A percentile compares a stretch with the other conserved stretches of the same genome.
phyloP scores from a whole-genome alignment of 2,797 vertebrate genomes.

The Microctenopoma lineatum region DNA sequence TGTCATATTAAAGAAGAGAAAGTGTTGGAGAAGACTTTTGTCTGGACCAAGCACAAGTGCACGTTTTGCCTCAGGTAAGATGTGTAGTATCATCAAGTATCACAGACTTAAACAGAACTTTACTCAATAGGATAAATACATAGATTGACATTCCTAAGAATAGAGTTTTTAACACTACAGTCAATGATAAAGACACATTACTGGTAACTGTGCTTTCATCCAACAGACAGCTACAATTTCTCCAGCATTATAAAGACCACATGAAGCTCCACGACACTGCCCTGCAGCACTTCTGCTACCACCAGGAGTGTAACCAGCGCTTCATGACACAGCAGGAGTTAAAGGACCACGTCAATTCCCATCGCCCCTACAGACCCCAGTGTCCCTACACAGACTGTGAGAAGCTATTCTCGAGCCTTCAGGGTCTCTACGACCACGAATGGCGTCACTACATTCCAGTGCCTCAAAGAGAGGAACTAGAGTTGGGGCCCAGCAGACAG shows the following conservation, averaged over 20 bases:
- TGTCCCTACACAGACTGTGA: conserved; percentile 89
- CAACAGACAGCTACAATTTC: conserved; percentile 81
- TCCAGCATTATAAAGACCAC: conserved; percentile 93
- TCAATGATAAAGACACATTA: background rate
- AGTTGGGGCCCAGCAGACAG: conserved; percentile 30
- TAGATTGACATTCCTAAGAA: no score
- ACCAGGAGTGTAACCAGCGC: conserved; percentile 87
- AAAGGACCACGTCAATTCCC: conserved; percentile 85
- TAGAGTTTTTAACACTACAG: background rate
- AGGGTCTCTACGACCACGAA: conserved; percentile 89
- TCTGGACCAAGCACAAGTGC: conserved; percentile 92
- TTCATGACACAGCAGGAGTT: conserved; percentile 88
- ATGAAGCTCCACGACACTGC: conserved; percentile 88
- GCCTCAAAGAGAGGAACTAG: conserved; percentile 63
- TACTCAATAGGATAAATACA: no score
- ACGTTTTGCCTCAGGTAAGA: conserved; percentile 88
- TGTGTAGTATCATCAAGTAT: no score
- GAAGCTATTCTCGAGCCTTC: conserved; percentile 86
- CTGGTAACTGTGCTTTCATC: background rate
- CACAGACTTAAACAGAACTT: background rate
- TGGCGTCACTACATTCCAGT: conserved; percentile 89
- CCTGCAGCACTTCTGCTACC: conserved; percentile 91
- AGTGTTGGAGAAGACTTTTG: conserved; percentile 91
- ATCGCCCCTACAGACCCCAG: conserved; percentile 87
- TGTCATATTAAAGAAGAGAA: conserved; percentile 88